These are phyloP conservation scores for Antechinus stuartii DNA, from an alignment of 2,113 vertebrate genomes.

Conservation along the genomic window DNA sequence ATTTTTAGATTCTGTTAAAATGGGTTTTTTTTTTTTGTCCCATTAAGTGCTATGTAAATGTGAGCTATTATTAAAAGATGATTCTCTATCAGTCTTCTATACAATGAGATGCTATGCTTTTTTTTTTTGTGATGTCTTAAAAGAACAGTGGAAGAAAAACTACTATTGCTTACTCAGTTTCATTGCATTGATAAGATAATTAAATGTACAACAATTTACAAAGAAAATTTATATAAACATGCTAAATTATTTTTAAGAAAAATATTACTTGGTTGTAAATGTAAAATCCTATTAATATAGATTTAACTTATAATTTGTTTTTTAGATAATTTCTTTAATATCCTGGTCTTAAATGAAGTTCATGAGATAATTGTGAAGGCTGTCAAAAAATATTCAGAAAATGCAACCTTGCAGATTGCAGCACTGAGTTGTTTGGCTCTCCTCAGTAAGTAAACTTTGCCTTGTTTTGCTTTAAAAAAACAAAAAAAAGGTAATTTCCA, in stretches of 20 bases:
- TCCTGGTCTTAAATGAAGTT: constrained; percentile 93
- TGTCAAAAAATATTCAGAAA: constrained; percentile 87
- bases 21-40: neutral
- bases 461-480: constrained; percentile 44
- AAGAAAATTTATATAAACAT: neutral
- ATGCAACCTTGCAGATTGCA: constrained; percentile 88
- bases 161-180: neutral
- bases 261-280: constrained; percentile 39
- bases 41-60: neutral
- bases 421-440: constrained; percentile 92
- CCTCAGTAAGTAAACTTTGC: constrained; percentile 90
- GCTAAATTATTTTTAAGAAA: constrained; percentile 20
- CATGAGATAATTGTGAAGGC: constrained; percentile 90
- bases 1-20: neutral
- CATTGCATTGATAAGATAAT: neutral
- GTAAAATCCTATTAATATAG: neutral
- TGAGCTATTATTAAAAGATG: neutral
- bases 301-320: constrained; percentile 61
- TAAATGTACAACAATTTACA: constrained; percentile 13
- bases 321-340: constrained; percentile 94
- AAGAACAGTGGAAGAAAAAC: neutral
- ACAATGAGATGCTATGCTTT: neutral
- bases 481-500: neutral
- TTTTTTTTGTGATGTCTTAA: neutral
- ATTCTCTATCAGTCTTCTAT: neutral